Percentiles rank a stretch among this genome's conserved stretches.
phyloP scores from a whole-genome alignment of 1,140 invertebrate species.

The Drosophila kikkawai region DNA sequence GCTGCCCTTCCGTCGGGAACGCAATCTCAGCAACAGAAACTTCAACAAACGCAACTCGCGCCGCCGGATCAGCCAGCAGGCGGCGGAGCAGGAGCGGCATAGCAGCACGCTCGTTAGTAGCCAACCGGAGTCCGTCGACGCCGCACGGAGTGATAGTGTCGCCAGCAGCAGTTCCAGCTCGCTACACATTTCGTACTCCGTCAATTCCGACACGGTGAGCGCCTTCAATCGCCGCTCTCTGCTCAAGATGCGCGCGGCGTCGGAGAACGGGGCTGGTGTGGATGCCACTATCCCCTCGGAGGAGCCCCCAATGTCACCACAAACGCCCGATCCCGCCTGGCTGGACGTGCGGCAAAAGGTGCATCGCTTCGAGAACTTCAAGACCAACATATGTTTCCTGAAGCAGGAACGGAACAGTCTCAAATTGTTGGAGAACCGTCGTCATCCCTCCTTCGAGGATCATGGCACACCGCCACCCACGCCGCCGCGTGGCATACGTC shows the following conservation, averaged over 20 bases:
- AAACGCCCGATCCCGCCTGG: constrained; percentile 66
- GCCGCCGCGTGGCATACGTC: constrained; percentile 48
- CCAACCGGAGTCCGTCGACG: constrained; percentile 31
- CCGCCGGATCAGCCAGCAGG: constrained; percentile 58
- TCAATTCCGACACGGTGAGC: constrained; percentile 75
- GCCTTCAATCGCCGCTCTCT: constrained; percentile 63
- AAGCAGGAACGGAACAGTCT: constrained; percentile 62
- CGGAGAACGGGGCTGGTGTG: constrained; percentile 11
- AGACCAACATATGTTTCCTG: constrained; percentile 41
- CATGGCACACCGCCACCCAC: constrained; percentile 34
- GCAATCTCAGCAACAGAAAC: constrained; percentile 81
- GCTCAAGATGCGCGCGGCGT: constrained; percentile 61
- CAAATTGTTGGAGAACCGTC: constrained; percentile 67
- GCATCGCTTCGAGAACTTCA: constrained; percentile 69
- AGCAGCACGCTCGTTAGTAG: constrained; percentile 34
- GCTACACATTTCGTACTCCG: constrained; percentile 68
- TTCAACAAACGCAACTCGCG: constrained; percentile 76
- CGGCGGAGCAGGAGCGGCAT: constrained; percentile 50
- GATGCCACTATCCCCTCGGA: background rate
- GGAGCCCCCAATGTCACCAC: constrained; percentile 22
- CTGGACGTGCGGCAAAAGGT: constrained; percentile 78
- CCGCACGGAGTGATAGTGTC: constrained; percentile 30
- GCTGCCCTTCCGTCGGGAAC: constrained; percentile 76
- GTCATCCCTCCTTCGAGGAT: constrained; percentile 50
- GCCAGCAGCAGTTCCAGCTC: constrained; percentile 62